Evolutionary conservation across 2,888 invertebrate genomes (phyloP).

Genomic region (Salticus scenicus): DNA sequence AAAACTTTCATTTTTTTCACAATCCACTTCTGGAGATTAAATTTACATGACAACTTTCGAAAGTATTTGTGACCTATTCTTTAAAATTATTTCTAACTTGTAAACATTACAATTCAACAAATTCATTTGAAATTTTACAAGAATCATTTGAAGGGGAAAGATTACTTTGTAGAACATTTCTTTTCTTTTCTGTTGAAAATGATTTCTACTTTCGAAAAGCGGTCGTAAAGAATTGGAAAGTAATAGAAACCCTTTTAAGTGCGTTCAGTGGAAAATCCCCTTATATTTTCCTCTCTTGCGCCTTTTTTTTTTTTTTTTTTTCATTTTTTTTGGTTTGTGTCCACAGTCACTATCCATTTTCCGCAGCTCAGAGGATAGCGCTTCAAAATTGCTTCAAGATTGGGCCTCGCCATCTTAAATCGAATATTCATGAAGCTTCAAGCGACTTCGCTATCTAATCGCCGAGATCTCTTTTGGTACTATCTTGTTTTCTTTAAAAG

Average conservation of each 20-base stretch:
- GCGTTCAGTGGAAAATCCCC: background rate
- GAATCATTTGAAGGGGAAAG: background rate
- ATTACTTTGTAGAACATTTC: background rate
- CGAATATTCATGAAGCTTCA: conserved; percentile 1
- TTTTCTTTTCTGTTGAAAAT: background rate
- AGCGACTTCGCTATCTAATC: background rate
- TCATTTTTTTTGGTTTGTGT: background rate
- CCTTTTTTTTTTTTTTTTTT: background rate
- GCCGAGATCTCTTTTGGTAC: conserved; percentile 5
- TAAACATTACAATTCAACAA: background rate
- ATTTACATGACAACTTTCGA: no score
- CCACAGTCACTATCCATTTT: background rate
- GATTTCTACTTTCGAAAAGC: background rate
- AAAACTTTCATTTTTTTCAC: no score
- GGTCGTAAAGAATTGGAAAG: background rate
- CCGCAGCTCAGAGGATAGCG: background rate
- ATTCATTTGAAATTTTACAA: background rate
- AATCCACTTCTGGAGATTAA: no score
- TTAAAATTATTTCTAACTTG: no score
- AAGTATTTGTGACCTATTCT: no score
- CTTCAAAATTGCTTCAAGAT: background rate
- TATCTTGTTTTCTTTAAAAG: background rate
- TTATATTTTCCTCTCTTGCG: background rate
- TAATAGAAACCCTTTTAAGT: conserved; percentile 1
- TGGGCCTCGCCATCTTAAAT: background rate